These are phyloP conservation scores for Motacilla alba DNA, from an alignment of 2,113 vertebrate species.

Conservation along the genomic window DNA sequence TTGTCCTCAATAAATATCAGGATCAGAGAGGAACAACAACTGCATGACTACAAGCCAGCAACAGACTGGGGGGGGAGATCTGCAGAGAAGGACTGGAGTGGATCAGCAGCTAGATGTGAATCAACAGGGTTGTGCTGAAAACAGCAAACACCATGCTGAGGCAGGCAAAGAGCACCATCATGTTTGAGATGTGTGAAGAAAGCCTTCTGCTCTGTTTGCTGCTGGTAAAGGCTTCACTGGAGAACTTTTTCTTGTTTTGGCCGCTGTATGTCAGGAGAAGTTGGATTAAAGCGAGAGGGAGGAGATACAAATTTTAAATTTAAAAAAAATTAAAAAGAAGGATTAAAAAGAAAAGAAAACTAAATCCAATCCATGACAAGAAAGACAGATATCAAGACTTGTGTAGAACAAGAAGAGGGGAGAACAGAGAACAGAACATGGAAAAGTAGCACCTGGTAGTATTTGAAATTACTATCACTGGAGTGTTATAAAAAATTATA, in stretches of 20 bases:
- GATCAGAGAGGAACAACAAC: slow-evolving; percentile 20
- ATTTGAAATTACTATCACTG: not conserved
- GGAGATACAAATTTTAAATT: not conserved
- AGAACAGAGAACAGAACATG: not conserved
- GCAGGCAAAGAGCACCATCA: slow-evolving; percentile 29
- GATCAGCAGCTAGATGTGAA: slow-evolving; percentile 18
- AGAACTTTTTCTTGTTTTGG: not conserved
- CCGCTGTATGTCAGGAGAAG: not conserved
- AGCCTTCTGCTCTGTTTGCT: slow-evolving; percentile 53
- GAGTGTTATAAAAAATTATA: not conserved
- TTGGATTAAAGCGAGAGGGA: not conserved
- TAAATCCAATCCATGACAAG: not conserved
- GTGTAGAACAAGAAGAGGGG: not conserved
- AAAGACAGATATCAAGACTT: not conserved
- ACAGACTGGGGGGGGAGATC: not conserved
- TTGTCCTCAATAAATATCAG: not conserved
- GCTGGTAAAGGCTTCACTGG: not conserved
- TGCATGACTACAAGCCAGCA: not conserved
- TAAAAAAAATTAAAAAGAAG: too few species aligned
- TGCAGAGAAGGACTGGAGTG: not conserved
- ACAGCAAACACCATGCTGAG: slow-evolving; percentile 40
- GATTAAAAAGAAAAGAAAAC: rapidly evolving
- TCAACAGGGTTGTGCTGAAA: slow-evolving; percentile 51
- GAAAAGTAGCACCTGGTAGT: not conserved
- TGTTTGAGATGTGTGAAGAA: slow-evolving; percentile 58